phyloP scores from a whole-genome alignment of 2,888 invertebrate genomes.

The Villa cingulata region DNA sequence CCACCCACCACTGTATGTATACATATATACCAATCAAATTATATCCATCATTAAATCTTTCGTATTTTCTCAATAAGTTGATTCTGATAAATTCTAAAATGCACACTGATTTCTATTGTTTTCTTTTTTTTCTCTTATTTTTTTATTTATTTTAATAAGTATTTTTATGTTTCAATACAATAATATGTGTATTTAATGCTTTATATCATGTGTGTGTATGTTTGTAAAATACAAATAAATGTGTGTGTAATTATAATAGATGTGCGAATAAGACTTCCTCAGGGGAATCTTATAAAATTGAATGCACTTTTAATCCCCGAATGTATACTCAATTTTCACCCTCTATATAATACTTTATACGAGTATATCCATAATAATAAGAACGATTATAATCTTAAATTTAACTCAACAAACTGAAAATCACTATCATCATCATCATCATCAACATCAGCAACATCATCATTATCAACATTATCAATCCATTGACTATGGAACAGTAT shows the following conservation, averaged over 20 bases:
- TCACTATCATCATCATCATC: not conserved
- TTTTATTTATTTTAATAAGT: not conserved
- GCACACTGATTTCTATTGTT: not conserved
- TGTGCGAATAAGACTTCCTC: constrained; percentile 6
- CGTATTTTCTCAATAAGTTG: not conserved
- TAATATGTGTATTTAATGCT: not conserved
- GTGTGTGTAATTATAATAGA: not conserved
- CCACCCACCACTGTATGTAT: no score
- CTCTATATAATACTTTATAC: no score
- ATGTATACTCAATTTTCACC: constrained; percentile 28
- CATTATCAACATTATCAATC: no score
- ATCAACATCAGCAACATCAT: no score
- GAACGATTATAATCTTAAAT: constrained; percentile 30
- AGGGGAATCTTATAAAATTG: constrained; percentile 20
- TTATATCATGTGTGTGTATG: not conserved
- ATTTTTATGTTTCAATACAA: not conserved
- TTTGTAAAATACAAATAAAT: not conserved
- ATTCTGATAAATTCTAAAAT: no score
- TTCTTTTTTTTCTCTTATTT: not conserved
- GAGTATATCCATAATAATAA: no score
- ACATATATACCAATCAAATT: constrained; percentile 28
- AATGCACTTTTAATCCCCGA: constrained; percentile 34
- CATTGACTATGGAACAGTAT: no score
- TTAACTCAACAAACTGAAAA: no score
- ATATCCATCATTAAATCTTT: constrained; percentile 27